These are phyloP conservation scores for Limanda limanda DNA, from an alignment of 2,113 vertebrate genomes.

Conservation along the genomic window DNA sequence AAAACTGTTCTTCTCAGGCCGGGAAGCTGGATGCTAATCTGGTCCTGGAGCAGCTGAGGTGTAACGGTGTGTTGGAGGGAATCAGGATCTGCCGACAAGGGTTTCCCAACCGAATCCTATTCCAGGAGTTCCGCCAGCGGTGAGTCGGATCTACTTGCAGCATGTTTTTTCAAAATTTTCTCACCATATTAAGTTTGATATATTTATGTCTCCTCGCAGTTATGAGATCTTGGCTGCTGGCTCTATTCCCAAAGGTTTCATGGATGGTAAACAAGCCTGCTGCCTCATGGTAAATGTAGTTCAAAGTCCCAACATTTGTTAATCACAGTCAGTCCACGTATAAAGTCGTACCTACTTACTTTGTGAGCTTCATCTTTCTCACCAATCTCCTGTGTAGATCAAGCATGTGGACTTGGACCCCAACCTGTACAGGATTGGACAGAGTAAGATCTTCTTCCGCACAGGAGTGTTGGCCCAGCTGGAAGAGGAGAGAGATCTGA, in stretches of 20 bases:
- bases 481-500: constrained; percentile 95
- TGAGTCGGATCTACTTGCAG: constrained; percentile 59
- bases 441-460: constrained; percentile 98
- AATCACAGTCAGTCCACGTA: background rate
- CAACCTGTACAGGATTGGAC: constrained; percentile 95
- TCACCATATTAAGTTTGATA: background rate
- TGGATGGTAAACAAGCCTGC: constrained; percentile 99
- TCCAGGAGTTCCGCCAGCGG: constrained; percentile 99
- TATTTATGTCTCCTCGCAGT: constrained; percentile 71
- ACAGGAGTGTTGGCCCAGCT: constrained; percentile 96
- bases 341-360: background rate
- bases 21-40: constrained; percentile 95
- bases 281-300: constrained; percentile 89
- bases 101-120: constrained; percentile 97
- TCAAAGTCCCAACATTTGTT: background rate
- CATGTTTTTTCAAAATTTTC: background rate
- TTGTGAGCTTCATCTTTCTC: background rate
- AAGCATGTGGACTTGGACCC: constrained; percentile 96
- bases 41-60: constrained; percentile 96
- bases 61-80: constrained; percentile 97
- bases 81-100: constrained; percentile 98
- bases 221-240: constrained; percentile 95
- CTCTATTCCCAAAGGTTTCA: constrained; percentile 97
- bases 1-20: constrained; percentile 78
- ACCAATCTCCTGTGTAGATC: constrained; percentile 80